Percentiles rank a stretch among this genome's conserved stretches.
phyloP scores from a whole-genome alignment of 2,797 vertebrate genomes.

The Acestrorhynchus altus region DNA sequence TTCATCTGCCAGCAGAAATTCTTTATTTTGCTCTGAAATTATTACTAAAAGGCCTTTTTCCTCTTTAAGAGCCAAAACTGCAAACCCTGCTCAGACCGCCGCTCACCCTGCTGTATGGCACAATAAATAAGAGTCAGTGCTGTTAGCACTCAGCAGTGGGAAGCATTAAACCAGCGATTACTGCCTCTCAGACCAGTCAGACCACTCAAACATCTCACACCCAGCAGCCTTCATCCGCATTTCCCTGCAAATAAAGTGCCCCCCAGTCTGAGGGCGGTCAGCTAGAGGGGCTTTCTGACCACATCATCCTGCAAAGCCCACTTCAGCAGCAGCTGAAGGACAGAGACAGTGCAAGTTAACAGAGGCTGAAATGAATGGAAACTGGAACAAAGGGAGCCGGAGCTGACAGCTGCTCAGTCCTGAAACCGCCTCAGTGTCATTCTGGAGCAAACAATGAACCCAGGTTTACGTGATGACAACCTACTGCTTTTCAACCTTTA shows the following conservation, averaged over 20 bases:
- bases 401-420: constrained; percentile 59
- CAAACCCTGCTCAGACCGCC: neutral
- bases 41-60: too few species aligned
- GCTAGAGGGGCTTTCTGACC: too few species aligned
- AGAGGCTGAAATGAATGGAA: constrained; percentile 40
- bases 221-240: neutral
- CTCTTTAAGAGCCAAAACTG: neutral
- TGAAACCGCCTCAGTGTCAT: constrained; percentile 66
- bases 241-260: neutral
- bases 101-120: neutral
- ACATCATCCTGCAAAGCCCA: too few species aligned
- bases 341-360: neutral
- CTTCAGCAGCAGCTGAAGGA: too few species aligned
- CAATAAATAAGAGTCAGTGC: neutral
- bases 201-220: neutral
- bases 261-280: too few species aligned
- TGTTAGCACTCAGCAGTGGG: neutral
- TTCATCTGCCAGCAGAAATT: too few species aligned
- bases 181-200: neutral
- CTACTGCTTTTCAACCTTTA: too few species aligned
- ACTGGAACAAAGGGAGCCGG: constrained; percentile 74
- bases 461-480: too few species aligned
- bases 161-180: neutral
- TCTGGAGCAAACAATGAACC: constrained; percentile 66
- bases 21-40: neutral